Evolutionary conservation across 2,113 vertebrate species (phyloP).

Genomic region (Danionella cerebrum): DNA sequence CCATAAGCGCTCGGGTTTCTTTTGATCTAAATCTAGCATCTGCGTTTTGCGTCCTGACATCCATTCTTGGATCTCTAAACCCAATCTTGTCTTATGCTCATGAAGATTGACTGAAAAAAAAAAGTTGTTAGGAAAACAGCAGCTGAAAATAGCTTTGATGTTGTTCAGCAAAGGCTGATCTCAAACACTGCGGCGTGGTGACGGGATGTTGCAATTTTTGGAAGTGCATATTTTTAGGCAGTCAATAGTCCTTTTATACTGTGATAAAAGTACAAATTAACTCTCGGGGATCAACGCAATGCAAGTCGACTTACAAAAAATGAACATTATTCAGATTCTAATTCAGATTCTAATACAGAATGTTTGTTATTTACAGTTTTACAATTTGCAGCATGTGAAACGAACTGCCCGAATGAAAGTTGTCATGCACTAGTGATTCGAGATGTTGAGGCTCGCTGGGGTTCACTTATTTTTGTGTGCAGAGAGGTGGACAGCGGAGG

Average conservation of each 20-base stretch:
- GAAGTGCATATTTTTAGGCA: too few relatives aligned
- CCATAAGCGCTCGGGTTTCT: neutral
- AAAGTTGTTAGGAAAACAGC: slow-evolving; percentile 43
- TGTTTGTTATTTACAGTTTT: too few relatives aligned
- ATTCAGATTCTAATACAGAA: too few relatives aligned
- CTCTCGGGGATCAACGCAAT: too few relatives aligned
- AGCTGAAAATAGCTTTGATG: slow-evolving; percentile 59
- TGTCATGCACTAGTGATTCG: neutral
- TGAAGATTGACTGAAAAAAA: slow-evolving; percentile 37
- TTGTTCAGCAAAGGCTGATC: slow-evolving; percentile 55
- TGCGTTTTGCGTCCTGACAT: neutral
- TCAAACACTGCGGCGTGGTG: slow-evolving; percentile 56
- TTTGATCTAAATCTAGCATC: neutral
- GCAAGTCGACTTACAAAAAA: too few relatives aligned
- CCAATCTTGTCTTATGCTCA: slow-evolving; percentile 31
- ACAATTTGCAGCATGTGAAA: too few relatives aligned
- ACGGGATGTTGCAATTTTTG: too few relatives aligned
- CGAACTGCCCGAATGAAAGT: too few relatives aligned
- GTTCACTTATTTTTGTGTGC: neutral
- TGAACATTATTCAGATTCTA: too few relatives aligned
- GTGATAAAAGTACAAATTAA: too few relatives aligned
- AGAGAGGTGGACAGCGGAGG: neutral
- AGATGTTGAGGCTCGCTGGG: neutral
- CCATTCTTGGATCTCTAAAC: neutral
- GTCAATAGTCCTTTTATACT: too few relatives aligned